A percentile compares a stretch with the other conserved stretches of the same genome.
Conservation (phyloP, 1,140 invertebrate species). For the Neodiprion lecontei region DNA sequence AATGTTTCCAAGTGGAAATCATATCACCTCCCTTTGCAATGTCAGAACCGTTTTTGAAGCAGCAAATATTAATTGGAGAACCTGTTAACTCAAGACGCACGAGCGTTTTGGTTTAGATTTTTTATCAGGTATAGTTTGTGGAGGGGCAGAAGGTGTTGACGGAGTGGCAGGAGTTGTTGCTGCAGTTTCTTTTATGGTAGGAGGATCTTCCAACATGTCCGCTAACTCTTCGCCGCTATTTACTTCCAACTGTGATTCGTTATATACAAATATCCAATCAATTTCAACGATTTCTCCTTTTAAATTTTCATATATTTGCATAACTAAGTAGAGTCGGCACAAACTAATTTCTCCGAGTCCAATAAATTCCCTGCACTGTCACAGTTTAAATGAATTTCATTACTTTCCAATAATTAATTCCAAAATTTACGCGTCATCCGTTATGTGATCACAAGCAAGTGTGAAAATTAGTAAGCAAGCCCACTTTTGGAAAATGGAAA, state of each 20-base stretch:
- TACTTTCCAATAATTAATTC: too few species aligned
- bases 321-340: slow-evolving; percentile 7
- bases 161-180: slow-evolving; percentile 53
- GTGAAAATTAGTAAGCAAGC: too few species aligned
- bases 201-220: slow-evolving; percentile 57
- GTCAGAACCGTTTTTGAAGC: too few species aligned
- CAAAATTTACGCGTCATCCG: too few species aligned
- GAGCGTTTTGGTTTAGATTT: slow-evolving; percentile 56
- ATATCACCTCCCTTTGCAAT: too few species aligned
- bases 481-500: too few species aligned
- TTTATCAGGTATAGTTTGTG: slow-evolving; percentile 50
- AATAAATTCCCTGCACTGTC: slow-evolving; percentile 16
- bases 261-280: slow-evolving; percentile 15
- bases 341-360: slow-evolving; percentile 20
- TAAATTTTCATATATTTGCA: slow-evolving; percentile 4
- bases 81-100: slow-evolving; percentile 56
- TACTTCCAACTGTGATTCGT: slow-evolving; percentile 52
- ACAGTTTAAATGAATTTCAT: too few species aligned
- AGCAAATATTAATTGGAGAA: slow-evolving; percentile 11
- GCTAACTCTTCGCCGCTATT: slow-evolving; percentile 56
- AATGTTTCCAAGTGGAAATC: too few species aligned
- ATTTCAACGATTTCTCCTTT: neutral
- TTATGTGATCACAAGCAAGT: too few species aligned
- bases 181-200: slow-evolving; percentile 50
- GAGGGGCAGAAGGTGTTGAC: slow-evolving; percentile 50